A percentile compares a stretch with the other conserved stretches of the same genome.
Evolutionary conservation across 2,113 vertebrate species (phyloP).

Genomic region (Ammodytes dubius): DNA sequence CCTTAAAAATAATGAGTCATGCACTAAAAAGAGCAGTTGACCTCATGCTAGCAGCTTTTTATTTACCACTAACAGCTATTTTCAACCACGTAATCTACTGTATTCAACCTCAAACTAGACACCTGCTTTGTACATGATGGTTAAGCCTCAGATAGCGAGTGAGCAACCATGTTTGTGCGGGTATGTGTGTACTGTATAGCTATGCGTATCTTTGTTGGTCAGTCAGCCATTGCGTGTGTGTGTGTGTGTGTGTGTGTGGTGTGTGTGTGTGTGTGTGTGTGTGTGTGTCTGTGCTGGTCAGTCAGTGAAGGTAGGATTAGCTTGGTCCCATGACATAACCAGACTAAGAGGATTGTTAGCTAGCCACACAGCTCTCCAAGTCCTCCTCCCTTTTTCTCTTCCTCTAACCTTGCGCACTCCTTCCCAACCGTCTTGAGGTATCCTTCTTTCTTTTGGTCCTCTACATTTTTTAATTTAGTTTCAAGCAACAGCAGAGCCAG

Average conservation of each 20-base stretch:
- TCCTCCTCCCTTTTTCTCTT: conserved; percentile 43
- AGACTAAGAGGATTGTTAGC: conserved; percentile 80
- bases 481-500: conserved; percentile 13
- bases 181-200: background rate
- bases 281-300: conserved; percentile 59
- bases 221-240: conserved; percentile 30
- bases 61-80: conserved; percentile 61
- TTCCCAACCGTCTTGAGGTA: conserved; percentile 51
- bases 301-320: conserved; percentile 80
- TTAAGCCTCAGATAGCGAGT: conserved; percentile 43
- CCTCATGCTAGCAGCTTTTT: conserved; percentile 42
- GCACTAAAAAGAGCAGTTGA: conserved; percentile 39
- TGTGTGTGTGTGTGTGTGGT: conserved; percentile 42
- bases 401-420: conserved; percentile 68
- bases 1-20: conserved; percentile 43
- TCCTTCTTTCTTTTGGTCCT: conserved; percentile 26
- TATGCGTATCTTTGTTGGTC: conserved; percentile 34
- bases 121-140: conserved; percentile 21
- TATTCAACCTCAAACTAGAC: conserved; percentile 43
- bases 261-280: conserved; percentile 43
- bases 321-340: conserved; percentile 82
- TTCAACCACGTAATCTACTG: conserved; percentile 28
- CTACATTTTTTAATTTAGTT: conserved; percentile 18
- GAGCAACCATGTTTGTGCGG: conserved; percentile 21
- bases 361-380: conserved; percentile 66